Conservation (phyloP, 1,140 invertebrate genomes). For the Drosophila miranda region DNA sequence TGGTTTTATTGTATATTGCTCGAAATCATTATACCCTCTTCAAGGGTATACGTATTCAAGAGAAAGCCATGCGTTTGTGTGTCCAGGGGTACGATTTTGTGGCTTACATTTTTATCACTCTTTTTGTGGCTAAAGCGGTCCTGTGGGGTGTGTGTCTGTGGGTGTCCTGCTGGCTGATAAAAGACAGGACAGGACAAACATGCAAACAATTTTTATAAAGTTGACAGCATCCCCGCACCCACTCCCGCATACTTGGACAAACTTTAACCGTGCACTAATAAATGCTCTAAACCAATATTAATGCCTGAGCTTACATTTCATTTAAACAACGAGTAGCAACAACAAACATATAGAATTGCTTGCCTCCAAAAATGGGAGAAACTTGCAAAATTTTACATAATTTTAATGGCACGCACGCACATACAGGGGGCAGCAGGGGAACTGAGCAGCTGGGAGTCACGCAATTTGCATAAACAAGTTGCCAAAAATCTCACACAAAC, state of each 20-base stretch:
- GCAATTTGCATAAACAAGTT: slow-evolving; percentile 56
- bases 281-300: slow-evolving; percentile 62
- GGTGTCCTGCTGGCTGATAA: slow-evolving; percentile 57
- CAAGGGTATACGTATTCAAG: background rate
- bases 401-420: slow-evolving; percentile 34
- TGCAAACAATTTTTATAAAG: slow-evolving; percentile 74
- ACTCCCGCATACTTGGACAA: slow-evolving; percentile 16
- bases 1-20: no score
- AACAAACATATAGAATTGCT: background rate
- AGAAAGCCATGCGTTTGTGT: slow-evolving; percentile 32
- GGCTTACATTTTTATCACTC: slow-evolving; percentile 78
- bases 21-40: no score
- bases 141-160: slow-evolving; percentile 17
- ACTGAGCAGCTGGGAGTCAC: slow-evolving; percentile 19
- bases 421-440: background rate
- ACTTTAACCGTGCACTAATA: slow-evolving; percentile 65
- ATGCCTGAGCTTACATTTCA: slow-evolving; percentile 50
- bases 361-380: background rate
- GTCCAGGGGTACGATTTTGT: slow-evolving; percentile 56
- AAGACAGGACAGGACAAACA: slow-evolving; percentile 50
- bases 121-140: slow-evolving; percentile 36
- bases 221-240: slow-evolving; percentile 38
- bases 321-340: slow-evolving; percentile 10
- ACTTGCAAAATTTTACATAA: slow-evolving; percentile 18
- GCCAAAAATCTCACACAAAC: slow-evolving; percentile 32